phyloP scores from a whole-genome alignment of 2,888 invertebrate species.

The Drosophila conformis region DNA sequence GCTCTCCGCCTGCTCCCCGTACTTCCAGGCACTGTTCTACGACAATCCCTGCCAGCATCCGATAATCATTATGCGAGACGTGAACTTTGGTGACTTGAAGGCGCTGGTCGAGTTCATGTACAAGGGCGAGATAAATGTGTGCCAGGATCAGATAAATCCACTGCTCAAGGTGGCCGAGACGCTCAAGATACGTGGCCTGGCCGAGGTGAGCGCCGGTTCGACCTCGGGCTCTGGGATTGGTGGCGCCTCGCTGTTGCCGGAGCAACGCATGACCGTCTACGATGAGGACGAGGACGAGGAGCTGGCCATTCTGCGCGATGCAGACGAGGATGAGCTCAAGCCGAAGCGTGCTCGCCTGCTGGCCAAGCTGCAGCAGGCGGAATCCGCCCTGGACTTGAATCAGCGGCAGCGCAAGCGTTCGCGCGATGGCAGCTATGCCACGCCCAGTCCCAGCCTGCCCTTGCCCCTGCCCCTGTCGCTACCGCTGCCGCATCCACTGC shows the following conservation, averaged over 20 bases:
- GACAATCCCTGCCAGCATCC: constrained; percentile 97
- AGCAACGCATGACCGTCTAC: constrained; percentile 81
- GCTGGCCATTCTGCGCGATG: constrained; percentile 51
- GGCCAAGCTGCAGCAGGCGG: constrained; percentile 53
- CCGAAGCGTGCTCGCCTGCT: constrained; percentile 77
- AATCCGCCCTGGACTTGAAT: constrained; percentile 66
- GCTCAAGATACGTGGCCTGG: constrained; percentile 93
- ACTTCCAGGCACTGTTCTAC: constrained; percentile 95
- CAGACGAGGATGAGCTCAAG: constrained; percentile 87
- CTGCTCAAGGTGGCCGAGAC: constrained; percentile 94
- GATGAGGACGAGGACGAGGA: constrained; percentile 85
- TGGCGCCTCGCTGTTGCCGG: constrained; percentile 85
- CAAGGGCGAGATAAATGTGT: constrained; percentile 97
- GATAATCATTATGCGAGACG: constrained; percentile 96
- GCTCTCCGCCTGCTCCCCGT: constrained; percentile 96
- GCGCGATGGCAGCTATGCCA: constrained; percentile 78
- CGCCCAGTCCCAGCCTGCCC: constrained; percentile 48
- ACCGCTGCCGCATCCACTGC: constrained; percentile 32
- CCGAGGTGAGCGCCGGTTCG: constrained; percentile 89
- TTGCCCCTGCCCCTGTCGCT: constrained; percentile 20
- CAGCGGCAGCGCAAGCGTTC: constrained; percentile 86
- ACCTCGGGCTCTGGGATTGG: constrained; percentile 80
- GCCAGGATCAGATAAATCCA: constrained; percentile 95
- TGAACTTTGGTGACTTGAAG: constrained; percentile 94
- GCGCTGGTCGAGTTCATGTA: constrained; percentile 98